Conservation (phyloP, 30 jellyfish, hydroid and myxozoan genomes). For the Phacellophora camtschatica region DNA sequence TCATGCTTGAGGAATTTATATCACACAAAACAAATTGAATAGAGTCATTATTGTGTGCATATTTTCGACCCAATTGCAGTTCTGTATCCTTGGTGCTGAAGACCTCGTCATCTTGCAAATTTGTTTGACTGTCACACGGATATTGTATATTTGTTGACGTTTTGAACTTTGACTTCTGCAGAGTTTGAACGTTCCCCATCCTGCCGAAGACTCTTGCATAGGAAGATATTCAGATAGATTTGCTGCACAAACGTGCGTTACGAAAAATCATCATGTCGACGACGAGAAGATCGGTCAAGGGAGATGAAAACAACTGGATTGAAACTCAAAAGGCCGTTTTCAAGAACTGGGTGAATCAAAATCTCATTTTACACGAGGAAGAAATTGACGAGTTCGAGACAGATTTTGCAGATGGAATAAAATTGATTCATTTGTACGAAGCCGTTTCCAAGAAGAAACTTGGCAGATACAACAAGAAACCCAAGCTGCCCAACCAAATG, state of each 20-base stretch:
- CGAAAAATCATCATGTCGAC: not conserved
- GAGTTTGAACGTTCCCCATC: too few species aligned
- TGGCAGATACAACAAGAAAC: conserved; percentile 88
- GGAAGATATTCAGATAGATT: too few species aligned
- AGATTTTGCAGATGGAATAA: conserved; percentile 94
- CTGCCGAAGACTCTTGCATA: too few species aligned
- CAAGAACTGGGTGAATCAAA: conserved; percentile 97
- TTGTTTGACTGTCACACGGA: too few species aligned
- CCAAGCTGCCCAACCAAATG: conserved; percentile 89
- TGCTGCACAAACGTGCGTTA: too few species aligned
- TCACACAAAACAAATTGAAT: not conserved
- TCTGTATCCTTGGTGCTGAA: too few species aligned
- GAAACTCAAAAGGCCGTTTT: conserved; percentile 95
- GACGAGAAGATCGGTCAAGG: conserved; percentile 75
- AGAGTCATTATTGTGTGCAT: too few species aligned
- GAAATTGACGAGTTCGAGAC: conserved; percentile 76
- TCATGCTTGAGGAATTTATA: not conserved
- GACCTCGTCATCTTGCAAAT: too few species aligned
- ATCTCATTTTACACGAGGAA: conserved; percentile 59
- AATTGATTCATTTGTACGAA: conserved; percentile 86
- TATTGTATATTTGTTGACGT: too few species aligned
- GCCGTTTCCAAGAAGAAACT: conserved; percentile 78
- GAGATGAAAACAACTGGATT: conserved; percentile 96
- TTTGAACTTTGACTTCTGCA: too few species aligned
- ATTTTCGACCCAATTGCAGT: too few species aligned